Percentiles rank a stretch among this genome's conserved stretches.
Evolutionary conservation across 2,888 invertebrate species (phyloP).

Genomic region (Sinentomon sp.): DNA sequence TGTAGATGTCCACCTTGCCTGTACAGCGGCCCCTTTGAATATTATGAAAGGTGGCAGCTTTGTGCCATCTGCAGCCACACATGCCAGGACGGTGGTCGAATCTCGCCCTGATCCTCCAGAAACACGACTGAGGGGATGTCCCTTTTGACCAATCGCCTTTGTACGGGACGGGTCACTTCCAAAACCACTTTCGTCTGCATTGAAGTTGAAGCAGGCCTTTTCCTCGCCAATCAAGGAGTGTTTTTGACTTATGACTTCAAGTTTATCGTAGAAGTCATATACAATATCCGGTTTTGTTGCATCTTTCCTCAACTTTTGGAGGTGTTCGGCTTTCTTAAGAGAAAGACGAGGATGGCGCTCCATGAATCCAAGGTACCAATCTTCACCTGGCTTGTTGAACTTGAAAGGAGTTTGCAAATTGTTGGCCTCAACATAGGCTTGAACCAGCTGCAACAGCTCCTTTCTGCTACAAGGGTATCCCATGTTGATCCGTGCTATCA

Average conservation of each 20-base stretch:
- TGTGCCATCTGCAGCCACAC: slow-evolving; percentile 12
- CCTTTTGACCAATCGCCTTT: slow-evolving; percentile 12
- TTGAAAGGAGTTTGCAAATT: no score
- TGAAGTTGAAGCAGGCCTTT: slow-evolving; percentile 9
- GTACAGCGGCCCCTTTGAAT: slow-evolving; percentile 8
- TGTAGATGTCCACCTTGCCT: slow-evolving; percentile 7
- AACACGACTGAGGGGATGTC: slow-evolving; percentile 13
- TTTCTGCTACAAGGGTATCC: no score
- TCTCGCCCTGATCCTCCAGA: slow-evolving; percentile 13
- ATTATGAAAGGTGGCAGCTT: slow-evolving; percentile 13
- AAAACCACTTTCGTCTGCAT: slow-evolving; percentile 14
- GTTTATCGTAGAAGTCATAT: slow-evolving; percentile 10
- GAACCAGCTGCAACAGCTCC: no score
- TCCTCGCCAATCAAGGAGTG: slow-evolving; percentile 2
- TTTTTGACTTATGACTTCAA: slow-evolving; percentile 10
- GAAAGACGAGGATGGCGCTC: slow-evolving; percentile 6
- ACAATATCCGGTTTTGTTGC: slow-evolving; percentile 12
- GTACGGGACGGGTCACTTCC: slow-evolving; percentile 11
- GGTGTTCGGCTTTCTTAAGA: slow-evolving; percentile 12
- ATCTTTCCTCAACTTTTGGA: slow-evolving; percentile 10
- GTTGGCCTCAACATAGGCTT: no score
- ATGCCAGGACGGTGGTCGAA: slow-evolving; percentile 14
- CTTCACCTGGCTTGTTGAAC: slow-evolving; percentile 8
- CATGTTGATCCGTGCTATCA: no score
- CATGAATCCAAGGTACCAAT: slow-evolving; percentile 9